These are phyloP conservation scores for Crossaster papposus DNA, from an alignment of 53 echinoderm and acorn worm genomes.

Conservation along the genomic window DNA sequence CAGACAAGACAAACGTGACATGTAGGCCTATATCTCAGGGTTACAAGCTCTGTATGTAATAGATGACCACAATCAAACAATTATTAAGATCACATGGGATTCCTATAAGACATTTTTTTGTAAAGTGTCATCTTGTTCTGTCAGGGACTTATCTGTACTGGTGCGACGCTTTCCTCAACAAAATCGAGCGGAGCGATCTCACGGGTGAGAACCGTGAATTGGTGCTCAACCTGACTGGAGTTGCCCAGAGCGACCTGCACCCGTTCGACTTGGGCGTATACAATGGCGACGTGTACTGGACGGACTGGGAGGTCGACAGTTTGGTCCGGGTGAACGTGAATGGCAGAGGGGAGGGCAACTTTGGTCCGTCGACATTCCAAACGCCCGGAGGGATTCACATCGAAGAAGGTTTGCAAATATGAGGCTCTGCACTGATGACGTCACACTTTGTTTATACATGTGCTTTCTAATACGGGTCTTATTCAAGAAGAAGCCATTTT, in stretches of 20 bases:
- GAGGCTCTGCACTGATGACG: no score
- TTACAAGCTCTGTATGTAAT: no score
- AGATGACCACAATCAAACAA: no score
- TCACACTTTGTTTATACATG: no score
- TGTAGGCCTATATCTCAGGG: no score
- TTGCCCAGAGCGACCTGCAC: conserved; percentile 40
- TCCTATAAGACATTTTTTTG: not conserved
- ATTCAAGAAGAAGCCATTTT: no score
- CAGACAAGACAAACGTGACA: no score
- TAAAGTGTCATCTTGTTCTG: not conserved
- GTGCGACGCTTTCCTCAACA: conserved; percentile 77
- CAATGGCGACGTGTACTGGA: conserved; percentile 75
- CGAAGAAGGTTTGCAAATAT: conserved; percentile 26
- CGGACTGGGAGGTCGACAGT: conserved; percentile 62
- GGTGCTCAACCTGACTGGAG: conserved; percentile 50
- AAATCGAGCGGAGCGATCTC: conserved; percentile 71
- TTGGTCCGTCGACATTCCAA: conserved; percentile 11
- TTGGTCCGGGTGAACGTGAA: not conserved
- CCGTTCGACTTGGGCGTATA: conserved; percentile 74
- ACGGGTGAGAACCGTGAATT: conserved; percentile 46
- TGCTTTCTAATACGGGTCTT: no score
- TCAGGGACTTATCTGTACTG: conserved; percentile 76
- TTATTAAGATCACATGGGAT: not conserved
- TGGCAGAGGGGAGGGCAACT: not conserved
- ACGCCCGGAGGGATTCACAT: conserved; percentile 30